These are phyloP conservation scores for Ectropis grisescens DNA, from an alignment of 1,140 invertebrate genomes.

Conservation along the genomic window DNA sequence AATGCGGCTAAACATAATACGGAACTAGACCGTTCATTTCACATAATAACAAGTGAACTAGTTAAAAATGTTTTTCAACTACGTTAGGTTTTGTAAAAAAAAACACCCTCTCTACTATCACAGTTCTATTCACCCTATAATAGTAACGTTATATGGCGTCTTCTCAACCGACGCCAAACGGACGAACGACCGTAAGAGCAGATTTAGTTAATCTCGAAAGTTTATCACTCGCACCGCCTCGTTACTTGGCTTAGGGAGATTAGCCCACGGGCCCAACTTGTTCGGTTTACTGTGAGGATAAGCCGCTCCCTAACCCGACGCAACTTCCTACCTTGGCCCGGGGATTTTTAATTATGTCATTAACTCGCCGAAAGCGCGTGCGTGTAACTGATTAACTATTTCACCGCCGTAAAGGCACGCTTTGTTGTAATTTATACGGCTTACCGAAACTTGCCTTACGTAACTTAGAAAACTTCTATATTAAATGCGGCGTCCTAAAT, in stretches of 20 bases:
- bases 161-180: too few species aligned
- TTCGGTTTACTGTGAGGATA: constrained; percentile 40
- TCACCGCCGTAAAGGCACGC: constrained; percentile 33
- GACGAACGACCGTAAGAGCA: not conserved
- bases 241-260: constrained; percentile 46
- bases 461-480: too few species aligned
- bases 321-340: constrained; percentile 30
- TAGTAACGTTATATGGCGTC: not conserved
- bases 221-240: constrained; percentile 34
- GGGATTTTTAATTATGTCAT: constrained; percentile 64
- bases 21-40: too few species aligned
- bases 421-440: constrained; percentile 42
- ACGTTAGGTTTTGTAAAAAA: not conserved
- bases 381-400: constrained; percentile 48
- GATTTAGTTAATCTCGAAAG: constrained; percentile 12
- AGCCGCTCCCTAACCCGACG: constrained; percentile 26
- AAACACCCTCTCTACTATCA: too few species aligned
- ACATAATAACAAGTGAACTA: too few species aligned
- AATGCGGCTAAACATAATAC: too few species aligned
- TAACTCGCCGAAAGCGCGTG: constrained; percentile 37
- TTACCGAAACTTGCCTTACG: too few species aligned
- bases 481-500: too few species aligned
- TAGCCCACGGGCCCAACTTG: constrained; percentile 40
- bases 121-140: too few species aligned
- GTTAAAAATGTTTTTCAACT: too few species aligned